phyloP scores from a whole-genome alignment of 2,888 invertebrate genomes.

The Eupeodes latifasciatus region DNA sequence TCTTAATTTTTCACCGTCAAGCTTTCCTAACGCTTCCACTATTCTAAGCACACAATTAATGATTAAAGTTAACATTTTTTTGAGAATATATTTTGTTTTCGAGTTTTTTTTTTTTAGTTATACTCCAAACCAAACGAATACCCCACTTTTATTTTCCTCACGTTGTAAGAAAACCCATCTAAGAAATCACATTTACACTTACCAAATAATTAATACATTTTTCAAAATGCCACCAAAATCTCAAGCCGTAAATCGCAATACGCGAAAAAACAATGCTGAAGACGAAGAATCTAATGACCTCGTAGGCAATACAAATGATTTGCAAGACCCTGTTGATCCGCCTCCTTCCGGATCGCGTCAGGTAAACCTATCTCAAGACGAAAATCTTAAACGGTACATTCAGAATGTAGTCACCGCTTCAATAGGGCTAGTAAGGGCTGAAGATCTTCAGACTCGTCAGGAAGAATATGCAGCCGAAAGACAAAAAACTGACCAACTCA shows the following conservation, averaged over 20 bases:
- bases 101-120: not conserved
- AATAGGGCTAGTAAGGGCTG: not conserved
- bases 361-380: not conserved
- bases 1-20: not conserved
- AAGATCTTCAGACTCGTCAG: not conserved
- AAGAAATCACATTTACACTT: too few relatives aligned
- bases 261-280: not conserved
- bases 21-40: not conserved
- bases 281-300: not conserved
- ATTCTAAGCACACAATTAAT: constrained; percentile 2
- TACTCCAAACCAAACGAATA: not conserved
- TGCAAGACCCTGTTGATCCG: not conserved
- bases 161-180: too few relatives aligned
- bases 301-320: not conserved
- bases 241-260: not conserved
- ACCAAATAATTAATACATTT: not conserved
- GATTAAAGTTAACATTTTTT: not conserved
- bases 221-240: constrained; percentile 10
- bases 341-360: not conserved
- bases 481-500: not conserved
- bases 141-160: not conserved
- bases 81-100: not conserved
- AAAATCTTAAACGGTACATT: not conserved
- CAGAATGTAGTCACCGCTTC: not conserved
- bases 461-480: constrained; percentile 18